Evolutionary conservation across 2,888 invertebrate species (phyloP).

Genomic region (Gibbula magus): DNA sequence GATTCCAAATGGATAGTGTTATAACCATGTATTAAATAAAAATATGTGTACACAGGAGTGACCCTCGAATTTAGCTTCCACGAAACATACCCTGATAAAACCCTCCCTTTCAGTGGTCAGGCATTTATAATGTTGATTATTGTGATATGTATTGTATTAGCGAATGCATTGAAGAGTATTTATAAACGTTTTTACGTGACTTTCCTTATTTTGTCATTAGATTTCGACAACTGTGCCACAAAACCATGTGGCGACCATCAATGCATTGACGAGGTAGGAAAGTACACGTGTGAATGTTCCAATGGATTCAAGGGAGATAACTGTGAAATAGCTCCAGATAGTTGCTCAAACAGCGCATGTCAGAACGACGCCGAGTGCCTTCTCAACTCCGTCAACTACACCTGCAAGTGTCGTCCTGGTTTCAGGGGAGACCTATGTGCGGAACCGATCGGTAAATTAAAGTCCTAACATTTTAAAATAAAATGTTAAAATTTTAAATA

Average conservation of each 20-base stretch:
- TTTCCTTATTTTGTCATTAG: background rate
- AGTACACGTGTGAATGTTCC: background rate
- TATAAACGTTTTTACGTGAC: no score
- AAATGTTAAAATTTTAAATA: no score
- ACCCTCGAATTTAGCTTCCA: no score
- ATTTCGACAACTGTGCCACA: background rate
- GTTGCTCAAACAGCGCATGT: background rate
- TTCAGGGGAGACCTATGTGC: constrained; percentile 15
- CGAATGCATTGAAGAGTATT: no score
- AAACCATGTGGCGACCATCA: constrained; percentile 1
- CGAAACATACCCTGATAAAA: no score
- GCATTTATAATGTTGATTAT: no score
- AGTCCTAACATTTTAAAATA: no score
- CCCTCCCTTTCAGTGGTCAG: no score
- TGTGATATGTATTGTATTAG: no score
- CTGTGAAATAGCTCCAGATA: background rate
- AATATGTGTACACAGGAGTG: no score
- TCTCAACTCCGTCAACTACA: background rate
- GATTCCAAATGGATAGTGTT: no score
- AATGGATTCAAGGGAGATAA: constrained; percentile 15
- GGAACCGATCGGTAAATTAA: constrained; percentile 8
- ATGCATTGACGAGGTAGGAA: background rate
- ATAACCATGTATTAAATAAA: no score
- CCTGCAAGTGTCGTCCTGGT: constrained; percentile 7
- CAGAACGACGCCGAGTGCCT: background rate